Base-by-base conservation (phyloP, 2,113 vertebrate genomes). In the Mesocricetus auratus region DNA sequence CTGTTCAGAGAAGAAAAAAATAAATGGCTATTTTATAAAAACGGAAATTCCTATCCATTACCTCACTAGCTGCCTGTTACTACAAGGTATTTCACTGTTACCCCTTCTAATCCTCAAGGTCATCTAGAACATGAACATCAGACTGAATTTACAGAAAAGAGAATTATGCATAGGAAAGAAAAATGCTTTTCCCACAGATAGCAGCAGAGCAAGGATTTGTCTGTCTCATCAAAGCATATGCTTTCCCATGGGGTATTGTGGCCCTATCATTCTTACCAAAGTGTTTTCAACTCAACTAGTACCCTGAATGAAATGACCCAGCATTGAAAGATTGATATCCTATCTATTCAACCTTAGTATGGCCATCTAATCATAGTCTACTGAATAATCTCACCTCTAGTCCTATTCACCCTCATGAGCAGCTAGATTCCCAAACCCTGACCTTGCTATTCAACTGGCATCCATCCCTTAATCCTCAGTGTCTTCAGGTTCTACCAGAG, bases 21-120 rank as follows among this genome's bases (percentile, higher is more conserved):
- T 31, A 90, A 92, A 88, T 11, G 50, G 50, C 87, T 1, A 42
- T 60, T 86, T 83, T 42, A 16, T 36, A 68, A 45, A 53, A 45
- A 94, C 87, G 45, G n/a, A 13, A 96, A 75, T 94, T 88, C 45
- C 31, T 64, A 68, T 47, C 33, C 86, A 69, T 47, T 75, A 36
- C 75, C 85, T 71, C 56, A 24, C 39, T 85, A n/a, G 13, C 21
- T 71, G 8, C 86, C 71, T 81, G 81, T 60, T 45, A 93, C 47
- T 45, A 17, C n/a, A 94, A 75, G 45, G 36, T 85, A 36, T 94
- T 92, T 95, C 60, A 13, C 50, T 86, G 17, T 39, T 89, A 3
- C 39, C 77, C 92, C 68, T 96, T 86, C 77, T 68, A 71, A 81
- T 95, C 71, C 77, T 95, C 89, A 88, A 22, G 89, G 86, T 24